phyloP scores from a whole-genome alignment of 1,140 invertebrate species.

The Zaprionus gabonicus region DNA sequence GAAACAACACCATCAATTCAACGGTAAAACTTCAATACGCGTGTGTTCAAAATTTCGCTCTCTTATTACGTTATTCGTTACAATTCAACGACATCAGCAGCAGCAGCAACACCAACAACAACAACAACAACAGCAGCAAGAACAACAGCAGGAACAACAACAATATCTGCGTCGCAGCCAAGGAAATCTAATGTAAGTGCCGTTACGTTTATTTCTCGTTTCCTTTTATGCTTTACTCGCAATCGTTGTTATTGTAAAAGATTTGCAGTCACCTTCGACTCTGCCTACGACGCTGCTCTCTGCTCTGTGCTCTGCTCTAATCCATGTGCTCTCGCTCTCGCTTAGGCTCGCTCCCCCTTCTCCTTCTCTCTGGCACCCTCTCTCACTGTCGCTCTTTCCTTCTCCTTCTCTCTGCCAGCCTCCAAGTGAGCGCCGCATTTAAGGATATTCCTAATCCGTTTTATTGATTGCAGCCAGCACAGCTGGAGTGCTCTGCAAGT shows the following conservation, averaged over 20 bases:
- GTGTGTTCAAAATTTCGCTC: slow-evolving; percentile 29
- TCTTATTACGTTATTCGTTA: slow-evolving; percentile 8
- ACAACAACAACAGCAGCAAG: slow-evolving; percentile 1
- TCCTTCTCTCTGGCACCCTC: background rate
- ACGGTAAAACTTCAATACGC: slow-evolving; percentile 28
- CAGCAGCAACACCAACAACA: background rate
- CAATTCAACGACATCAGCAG: slow-evolving; percentile 16
- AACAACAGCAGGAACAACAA: slow-evolving; percentile 14
- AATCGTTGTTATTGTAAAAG: slow-evolving; percentile 64
- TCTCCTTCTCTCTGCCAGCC: slow-evolving; percentile 27
- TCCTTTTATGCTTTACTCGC: slow-evolving; percentile 21
- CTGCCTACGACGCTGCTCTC: slow-evolving; percentile 14
- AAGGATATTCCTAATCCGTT: slow-evolving; percentile 82
- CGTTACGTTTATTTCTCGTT: slow-evolving; percentile 39
- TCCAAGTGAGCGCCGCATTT: slow-evolving; percentile 72
- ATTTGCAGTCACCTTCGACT: slow-evolving; percentile 52
- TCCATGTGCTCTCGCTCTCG: slow-evolving; percentile 12
- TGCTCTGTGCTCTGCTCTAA: slow-evolving; percentile 7
- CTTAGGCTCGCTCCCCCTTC: slow-evolving; percentile 1
- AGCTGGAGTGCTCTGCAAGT: slow-evolving; percentile 47
- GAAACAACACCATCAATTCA: slow-evolving; percentile 9
- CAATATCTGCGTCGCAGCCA: background rate
- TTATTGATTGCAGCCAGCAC: slow-evolving; percentile 76
- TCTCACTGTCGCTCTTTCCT: background rate
- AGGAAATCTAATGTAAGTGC: slow-evolving; percentile 50